Evolutionary conservation across 2,113 vertebrate genomes (phyloP).

Genomic region (Prionailurus bengalensis): DNA sequence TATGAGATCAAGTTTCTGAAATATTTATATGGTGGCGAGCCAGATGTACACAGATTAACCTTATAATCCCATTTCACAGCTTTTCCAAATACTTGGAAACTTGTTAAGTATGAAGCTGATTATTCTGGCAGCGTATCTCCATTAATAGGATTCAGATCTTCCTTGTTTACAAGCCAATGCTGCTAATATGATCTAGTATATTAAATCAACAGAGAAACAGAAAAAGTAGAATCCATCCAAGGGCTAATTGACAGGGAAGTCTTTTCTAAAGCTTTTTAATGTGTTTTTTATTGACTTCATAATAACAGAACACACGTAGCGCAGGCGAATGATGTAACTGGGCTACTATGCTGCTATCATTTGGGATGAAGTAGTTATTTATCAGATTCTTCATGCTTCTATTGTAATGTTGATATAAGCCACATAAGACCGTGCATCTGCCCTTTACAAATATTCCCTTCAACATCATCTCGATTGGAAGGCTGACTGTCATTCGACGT

Average conservation of each 20-base stretch:
- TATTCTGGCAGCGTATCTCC: constrained; percentile 87
- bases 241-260: constrained; percentile 86
- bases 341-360: constrained; percentile 37
- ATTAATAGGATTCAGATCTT: constrained; percentile 89
- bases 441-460: constrained; percentile 63
- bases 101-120: constrained; percentile 88
- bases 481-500: constrained; percentile 75
- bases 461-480: constrained; percentile 42
- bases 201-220: constrained; percentile 88
- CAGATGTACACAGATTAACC: constrained; percentile 86
- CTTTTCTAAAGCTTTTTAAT: constrained; percentile 87
- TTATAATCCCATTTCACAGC: constrained; percentile 89
- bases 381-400: constrained; percentile 58
- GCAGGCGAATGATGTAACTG: constrained; percentile 82
- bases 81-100: constrained; percentile 86
- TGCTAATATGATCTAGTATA: constrained; percentile 89
- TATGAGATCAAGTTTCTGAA: constrained; percentile 81
- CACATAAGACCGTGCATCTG: constrained; percentile 26
- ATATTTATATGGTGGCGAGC: constrained; percentile 82
- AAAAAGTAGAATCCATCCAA: constrained; percentile 83
- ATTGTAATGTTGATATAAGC: constrained; percentile 67
- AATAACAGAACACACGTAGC: constrained; percentile 78
- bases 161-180: constrained; percentile 87
- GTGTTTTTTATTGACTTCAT: constrained; percentile 87
- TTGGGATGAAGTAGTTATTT: constrained; percentile 66